Conservation (phyloP, 2,113 vertebrate genomes). For the Epinephelus moara region DNA sequence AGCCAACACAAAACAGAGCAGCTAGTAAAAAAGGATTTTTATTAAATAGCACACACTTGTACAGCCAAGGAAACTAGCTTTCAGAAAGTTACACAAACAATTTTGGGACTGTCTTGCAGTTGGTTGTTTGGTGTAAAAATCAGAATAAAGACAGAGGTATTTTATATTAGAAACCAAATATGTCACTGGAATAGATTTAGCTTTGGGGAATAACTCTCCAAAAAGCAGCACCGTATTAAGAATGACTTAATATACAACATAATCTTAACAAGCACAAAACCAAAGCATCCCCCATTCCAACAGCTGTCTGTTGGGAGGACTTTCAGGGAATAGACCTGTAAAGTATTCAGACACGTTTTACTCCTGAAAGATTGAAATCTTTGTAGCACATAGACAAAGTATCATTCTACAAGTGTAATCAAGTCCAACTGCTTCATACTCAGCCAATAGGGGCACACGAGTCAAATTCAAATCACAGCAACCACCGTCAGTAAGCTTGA, state of each 20-base stretch:
- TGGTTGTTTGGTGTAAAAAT: not conserved
- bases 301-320: not conserved
- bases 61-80: conserved; percentile 34
- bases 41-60: conserved; percentile 19
- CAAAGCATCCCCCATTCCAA: conserved; percentile 18
- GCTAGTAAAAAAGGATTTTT: conserved; percentile 42
- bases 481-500: conserved; percentile 30
- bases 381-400: not conserved
- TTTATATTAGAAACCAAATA: conserved; percentile 9
- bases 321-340: not conserved
- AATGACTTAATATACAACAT: conserved; percentile 4
- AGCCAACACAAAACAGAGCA: conserved; percentile 46
- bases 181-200: not conserved
- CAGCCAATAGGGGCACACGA: conserved; percentile 14
- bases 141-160: not conserved
- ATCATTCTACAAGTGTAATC: conserved; percentile 26
- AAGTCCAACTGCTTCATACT: conserved; percentile 18
- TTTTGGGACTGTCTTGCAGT: not conserved
- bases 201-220: not conserved
- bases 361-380: conserved; percentile 8
- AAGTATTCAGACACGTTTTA: not conserved
- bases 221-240: not conserved
- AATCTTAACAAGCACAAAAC: conserved; percentile 9
- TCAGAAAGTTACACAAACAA: conserved; percentile 11
- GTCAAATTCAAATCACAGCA: conserved; percentile 31